A percentile compares a stretch with the other conserved stretches of the same genome.
Evolutionary conservation across 2,113 vertebrate species (phyloP).

Genomic region (Alligator sinensis): DNA sequence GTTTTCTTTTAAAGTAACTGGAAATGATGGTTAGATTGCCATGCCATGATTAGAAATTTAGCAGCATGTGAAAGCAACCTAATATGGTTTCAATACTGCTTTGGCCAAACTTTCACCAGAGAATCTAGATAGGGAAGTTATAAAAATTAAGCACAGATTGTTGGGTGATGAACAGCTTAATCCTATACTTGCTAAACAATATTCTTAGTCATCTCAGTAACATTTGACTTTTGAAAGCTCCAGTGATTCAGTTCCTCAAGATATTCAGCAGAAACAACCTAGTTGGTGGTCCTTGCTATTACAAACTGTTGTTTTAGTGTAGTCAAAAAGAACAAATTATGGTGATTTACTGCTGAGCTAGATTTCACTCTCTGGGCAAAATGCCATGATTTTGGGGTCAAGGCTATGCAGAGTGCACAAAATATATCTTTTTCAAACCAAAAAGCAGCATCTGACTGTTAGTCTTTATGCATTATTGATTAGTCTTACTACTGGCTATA

Average conservation of each 20-base stretch:
- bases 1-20: neutral
- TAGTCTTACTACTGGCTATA: neutral
- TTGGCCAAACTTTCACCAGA: conserved; percentile 24
- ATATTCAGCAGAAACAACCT: conserved; percentile 2
- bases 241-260: conserved; percentile 14
- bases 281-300: conserved; percentile 48
- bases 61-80: conserved; percentile 24
- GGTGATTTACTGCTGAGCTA: conserved; percentile 55
- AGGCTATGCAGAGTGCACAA: conserved; percentile 10
- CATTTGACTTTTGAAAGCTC: neutral
- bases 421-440: conserved; percentile 37
- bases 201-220: neutral
- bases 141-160: conserved; percentile 57
- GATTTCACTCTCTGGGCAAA: conserved; percentile 57
- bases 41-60: neutral
- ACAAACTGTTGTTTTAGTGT: conserved; percentile 37
- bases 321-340: conserved; percentile 54
- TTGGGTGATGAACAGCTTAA: conserved; percentile 21
- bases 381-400: conserved; percentile 45
- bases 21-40: neutral
- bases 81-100: conserved; percentile 57
- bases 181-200: neutral
- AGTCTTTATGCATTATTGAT: neutral
- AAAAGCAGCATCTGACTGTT: neutral
- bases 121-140: conserved; percentile 11